Evolutionary conservation across 2,113 vertebrate species (phyloP).

Genomic region (Eulemur rufifrons): DNA sequence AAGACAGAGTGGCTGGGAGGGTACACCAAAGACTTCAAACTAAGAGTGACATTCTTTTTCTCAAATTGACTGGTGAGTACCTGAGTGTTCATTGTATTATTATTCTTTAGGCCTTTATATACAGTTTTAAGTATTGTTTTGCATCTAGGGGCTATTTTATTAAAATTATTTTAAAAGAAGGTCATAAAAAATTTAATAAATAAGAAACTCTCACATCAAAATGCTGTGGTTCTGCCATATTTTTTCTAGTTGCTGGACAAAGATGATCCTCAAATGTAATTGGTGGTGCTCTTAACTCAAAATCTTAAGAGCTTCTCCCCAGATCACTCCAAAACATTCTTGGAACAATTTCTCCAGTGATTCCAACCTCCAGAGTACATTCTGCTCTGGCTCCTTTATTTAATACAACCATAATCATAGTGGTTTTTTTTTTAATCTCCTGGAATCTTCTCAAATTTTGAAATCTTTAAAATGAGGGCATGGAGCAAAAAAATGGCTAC

Average conservation of each 20-base stretch:
- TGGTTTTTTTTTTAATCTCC: background rate
- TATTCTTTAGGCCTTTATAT: background rate
- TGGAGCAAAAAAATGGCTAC: background rate
- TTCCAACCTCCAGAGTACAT: background rate
- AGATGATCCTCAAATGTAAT: background rate
- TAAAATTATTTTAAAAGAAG: conserved; percentile 29
- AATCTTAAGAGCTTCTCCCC: background rate
- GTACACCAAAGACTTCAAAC: background rate
- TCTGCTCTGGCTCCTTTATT: background rate
- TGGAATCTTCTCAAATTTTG: conserved; percentile 23
- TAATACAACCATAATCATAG: background rate
- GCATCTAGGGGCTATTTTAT: background rate
- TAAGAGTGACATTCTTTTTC: background rate
- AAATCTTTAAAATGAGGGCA: conserved; percentile 49
- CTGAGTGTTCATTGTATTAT: background rate
- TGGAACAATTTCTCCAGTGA: background rate
- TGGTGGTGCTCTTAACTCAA: background rate
- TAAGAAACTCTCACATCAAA: background rate
- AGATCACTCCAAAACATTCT: conserved; percentile 2
- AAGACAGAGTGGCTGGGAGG: background rate
- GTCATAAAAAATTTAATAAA: background rate
- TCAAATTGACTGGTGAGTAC: background rate
- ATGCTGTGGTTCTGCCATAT: background rate
- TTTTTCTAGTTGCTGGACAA: background rate
- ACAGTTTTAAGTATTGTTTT: background rate